Conservation (phyloP, 2,888 invertebrate species). For the Pecten maximus region DNA sequence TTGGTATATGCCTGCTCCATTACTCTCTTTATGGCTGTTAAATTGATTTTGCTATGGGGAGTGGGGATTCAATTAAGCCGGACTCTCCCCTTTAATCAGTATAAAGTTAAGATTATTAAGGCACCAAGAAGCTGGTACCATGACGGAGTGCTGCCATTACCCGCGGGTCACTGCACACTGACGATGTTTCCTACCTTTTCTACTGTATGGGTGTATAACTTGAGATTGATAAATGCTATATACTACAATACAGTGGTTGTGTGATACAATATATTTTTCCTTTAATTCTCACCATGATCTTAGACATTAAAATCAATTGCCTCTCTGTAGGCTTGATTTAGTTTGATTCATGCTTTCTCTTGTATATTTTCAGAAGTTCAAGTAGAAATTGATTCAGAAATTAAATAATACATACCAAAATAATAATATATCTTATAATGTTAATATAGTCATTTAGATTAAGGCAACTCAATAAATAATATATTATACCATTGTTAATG, state of each 20-base stretch:
- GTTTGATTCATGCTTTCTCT: background rate
- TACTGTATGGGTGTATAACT: background rate
- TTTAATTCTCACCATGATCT: background rate
- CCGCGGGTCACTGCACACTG: background rate
- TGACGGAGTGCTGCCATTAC: background rate
- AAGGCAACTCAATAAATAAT: too few species aligned
- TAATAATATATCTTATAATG: too few species aligned
- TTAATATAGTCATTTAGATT: too few species aligned
- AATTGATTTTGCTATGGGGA: conserved; percentile 9
- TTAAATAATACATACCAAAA: too few species aligned
- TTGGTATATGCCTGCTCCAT: background rate
- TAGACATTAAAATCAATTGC: background rate
- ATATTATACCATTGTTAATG: too few species aligned
- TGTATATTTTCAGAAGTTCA: background rate
- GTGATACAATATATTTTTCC: background rate
- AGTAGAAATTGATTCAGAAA: too few species aligned
- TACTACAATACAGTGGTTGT: background rate
- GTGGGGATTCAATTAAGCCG: background rate
- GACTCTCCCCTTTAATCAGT: background rate
- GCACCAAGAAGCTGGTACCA: background rate
- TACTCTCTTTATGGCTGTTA: conserved; percentile 11
- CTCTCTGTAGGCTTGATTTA: background rate
- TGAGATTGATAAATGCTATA: background rate
- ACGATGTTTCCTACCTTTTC: background rate
- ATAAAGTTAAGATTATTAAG: background rate